Evolutionary conservation across 2,888 invertebrate genomes (phyloP).

Genomic region (Amphipoea oculea): DNA sequence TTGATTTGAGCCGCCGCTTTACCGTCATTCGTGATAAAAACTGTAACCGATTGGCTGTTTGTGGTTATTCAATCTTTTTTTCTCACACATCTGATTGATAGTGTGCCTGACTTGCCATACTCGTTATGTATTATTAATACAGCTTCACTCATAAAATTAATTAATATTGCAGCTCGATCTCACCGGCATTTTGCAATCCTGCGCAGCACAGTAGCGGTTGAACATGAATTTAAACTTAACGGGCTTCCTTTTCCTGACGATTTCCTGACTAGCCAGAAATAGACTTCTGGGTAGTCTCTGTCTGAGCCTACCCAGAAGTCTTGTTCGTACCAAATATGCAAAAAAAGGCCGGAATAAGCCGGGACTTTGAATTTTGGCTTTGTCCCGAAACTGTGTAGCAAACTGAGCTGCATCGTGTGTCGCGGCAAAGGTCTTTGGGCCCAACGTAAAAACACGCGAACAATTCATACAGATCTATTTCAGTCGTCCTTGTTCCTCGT

Average conservation of each 20-base stretch:
- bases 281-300: neutral
- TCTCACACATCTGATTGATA: conserved; percentile 20
- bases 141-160: conserved; percentile 20
- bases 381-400: neutral
- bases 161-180: conserved; percentile 26
- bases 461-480: conserved; percentile 49
- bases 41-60: conserved; percentile 37
- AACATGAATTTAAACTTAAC: conserved; percentile 27
- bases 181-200: conserved; percentile 19
- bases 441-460: conserved; percentile 19
- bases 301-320: neutral
- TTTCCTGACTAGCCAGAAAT: conserved; percentile 19
- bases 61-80: conserved; percentile 34
- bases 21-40: conserved; percentile 46
- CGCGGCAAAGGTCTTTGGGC: neutral
- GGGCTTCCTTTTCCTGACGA: conserved; percentile 26
- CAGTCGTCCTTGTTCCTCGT: conserved; percentile 58
- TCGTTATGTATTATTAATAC: conserved; percentile 18
- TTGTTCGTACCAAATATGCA: neutral
- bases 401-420: neutral
- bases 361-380: neutral
- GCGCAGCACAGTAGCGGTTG: conserved; percentile 6
- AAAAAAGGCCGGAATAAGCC: neutral
- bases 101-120: neutral
- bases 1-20: conserved; percentile 61